Base-by-base conservation (phyloP, 2,113 vertebrate genomes). In the Heteronetta atricapilla region DNA sequence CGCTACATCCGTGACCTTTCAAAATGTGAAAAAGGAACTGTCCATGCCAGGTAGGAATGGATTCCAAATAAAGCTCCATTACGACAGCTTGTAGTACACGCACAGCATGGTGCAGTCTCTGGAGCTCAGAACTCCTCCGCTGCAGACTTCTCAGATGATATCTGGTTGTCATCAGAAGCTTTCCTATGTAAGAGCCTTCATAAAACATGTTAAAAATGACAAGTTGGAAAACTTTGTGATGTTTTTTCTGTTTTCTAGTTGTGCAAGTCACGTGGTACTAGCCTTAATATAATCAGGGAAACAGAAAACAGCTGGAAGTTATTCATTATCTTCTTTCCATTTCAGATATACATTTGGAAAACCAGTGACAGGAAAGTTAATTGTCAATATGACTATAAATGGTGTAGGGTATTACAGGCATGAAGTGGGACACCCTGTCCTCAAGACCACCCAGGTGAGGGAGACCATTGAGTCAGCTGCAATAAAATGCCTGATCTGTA, bases 401-500 rank as follows among this genome's bases (percentile, higher is more conserved):
- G 99, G 99, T 4, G 98, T 99, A 40, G 99, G 99, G 6, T 99
- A 99, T 96, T 99, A 99, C 94, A 98, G 98, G 46, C 99, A 99
- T 66, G 99, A 99, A 90, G 97, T 99, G 92, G 99, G 99, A 33
- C 98, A 98, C 82, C 98, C 99, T 21, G 97, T 99, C 60, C 98
- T 99, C 56, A 99, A 98, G 96, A 98, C 97, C 34, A 98, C 97
- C 69, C 98, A 99, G 97, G 99, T 99, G 94, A 98, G 98, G 63
- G 72, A 77, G 26, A 48, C 38, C 38, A 16, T 18, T 48, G 73
- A 22, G 34, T 74, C 69, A 76, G 26, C 53, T 78, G 52, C 23
- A 10, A 33, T 83, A 16, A 91, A 86, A 58, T 33, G 6, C 68
- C 64, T 70, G 17, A 13, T 78, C 60, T 83, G 40, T 62, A 8